Percentiles rank a stretch among this genome's conserved stretches.
Evolutionary conservation across 2,113 vertebrate species (phyloP).

Genomic region (Proterorhinus semilunaris): DNA sequence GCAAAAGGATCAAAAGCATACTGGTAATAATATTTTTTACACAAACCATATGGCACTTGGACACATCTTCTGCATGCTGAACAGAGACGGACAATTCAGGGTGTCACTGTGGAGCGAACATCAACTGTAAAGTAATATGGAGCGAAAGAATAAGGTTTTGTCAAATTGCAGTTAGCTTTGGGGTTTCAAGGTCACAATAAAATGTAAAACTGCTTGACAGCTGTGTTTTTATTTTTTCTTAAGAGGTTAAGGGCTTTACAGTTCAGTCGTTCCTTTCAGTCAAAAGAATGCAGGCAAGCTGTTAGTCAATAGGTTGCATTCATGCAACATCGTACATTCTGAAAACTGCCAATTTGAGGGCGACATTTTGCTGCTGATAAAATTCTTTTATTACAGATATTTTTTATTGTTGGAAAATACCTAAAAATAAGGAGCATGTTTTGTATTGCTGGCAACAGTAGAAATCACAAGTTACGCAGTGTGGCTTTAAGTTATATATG

Average conservation of each 20-base stretch:
- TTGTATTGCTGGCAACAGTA: too few relatives aligned
- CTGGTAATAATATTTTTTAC: slow-evolving; percentile 40
- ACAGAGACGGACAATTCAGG: slow-evolving; percentile 13
- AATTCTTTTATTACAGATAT: too few relatives aligned
- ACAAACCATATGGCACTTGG: slow-evolving; percentile 42
- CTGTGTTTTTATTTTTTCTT: slow-evolving; percentile 4
- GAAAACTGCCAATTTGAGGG: too few relatives aligned
- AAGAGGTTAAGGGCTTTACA: background rate
- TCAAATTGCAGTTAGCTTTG: slow-evolving; percentile 23
- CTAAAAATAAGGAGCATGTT: too few relatives aligned
- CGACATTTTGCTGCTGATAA: too few relatives aligned
- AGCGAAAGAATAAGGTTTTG: slow-evolving; percentile 3
- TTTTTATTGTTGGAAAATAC: too few relatives aligned
- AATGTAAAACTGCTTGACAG: slow-evolving; percentile 28
- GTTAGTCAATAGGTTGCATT: background rate
- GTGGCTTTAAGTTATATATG: too few relatives aligned
- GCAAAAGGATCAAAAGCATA: slow-evolving; percentile 45
- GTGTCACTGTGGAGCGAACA: background rate
- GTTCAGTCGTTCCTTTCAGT: slow-evolving; percentile 17
- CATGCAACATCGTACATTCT: too few relatives aligned
- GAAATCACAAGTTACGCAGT: too few relatives aligned
- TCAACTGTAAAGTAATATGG: slow-evolving; percentile 4
- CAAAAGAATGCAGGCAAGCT: background rate
- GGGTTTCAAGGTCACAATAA: slow-evolving; percentile 28
- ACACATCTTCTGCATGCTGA: slow-evolving; percentile 22